Base-by-base conservation (phyloP, 2,797 vertebrate genomes). In the Acanthurus leucopareius region DNA sequence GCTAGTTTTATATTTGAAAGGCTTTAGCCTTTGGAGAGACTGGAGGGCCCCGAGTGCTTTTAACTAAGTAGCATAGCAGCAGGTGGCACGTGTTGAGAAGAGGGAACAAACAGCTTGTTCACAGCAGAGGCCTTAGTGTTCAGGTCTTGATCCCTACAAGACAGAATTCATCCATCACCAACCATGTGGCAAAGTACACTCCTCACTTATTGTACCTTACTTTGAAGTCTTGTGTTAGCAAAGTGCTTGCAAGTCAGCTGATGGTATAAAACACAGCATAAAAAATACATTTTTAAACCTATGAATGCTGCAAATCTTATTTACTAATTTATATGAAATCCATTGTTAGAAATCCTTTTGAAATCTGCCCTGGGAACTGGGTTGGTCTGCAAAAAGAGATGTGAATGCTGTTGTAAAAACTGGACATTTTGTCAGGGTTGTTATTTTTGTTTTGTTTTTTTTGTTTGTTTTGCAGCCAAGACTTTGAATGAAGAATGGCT, bases 1-100 rank as follows among this genome's bases (percentile, higher is more conserved):
- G 71, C 85, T 83, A 85, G 84, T 88, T 88, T 85, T 88, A 80
- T 88, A 87, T 92, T 92, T 91, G 87, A 91, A 82, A 86, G 84
- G 83, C 75, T 80, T 73, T 22, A 69, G 86, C 87, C 91, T 87
- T 83, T 15, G 82, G 89, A 93, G 90, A 77, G 79, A 74, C 86
- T 9, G 1, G 6, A 75, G 62, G 84, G 76, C 79, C 73, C 65
- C 3, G 35, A 82, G 82, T 84, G 89, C 86, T 88, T 90, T 90
- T 88, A 77, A 89, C 81, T 67, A 65, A 88, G 86, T 69, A 74
- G 69, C 71, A 10, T 82, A 85, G 87, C 85, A 86, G 85, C 86
- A 89, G 84, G 87, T 90, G 86, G 74, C 79, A 85, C 60, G 44
- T 87, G 85, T 85, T 10, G 56, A 78, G 63, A 75, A 80, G 79